Evolutionary conservation across 1,140 invertebrate genomes (phyloP).

Genomic region (Halesus radiatus): DNA sequence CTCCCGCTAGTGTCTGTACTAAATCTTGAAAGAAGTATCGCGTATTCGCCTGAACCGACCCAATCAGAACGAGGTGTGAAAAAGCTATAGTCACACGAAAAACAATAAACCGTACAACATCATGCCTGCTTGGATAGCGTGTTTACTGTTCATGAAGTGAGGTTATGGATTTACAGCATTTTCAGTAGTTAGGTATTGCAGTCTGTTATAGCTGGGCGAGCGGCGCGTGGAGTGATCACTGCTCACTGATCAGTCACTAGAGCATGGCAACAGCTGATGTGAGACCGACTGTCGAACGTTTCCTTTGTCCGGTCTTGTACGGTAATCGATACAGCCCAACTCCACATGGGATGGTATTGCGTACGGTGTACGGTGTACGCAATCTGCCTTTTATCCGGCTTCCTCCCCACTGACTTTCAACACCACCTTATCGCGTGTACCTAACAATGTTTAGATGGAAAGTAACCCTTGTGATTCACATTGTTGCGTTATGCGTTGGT

Average conservation of each 20-base stretch:
- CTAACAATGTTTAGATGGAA: no score
- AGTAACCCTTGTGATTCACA: no score
- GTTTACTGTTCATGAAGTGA: constrained; percentile 23
- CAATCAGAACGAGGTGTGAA: no score
- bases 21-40: no score
- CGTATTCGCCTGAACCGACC: no score
- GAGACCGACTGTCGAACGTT: constrained; percentile 40
- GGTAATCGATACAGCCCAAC: neutral
- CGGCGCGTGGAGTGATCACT: constrained; percentile 31
- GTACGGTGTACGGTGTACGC: no score
- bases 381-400: neutral
- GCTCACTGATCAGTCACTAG: constrained; percentile 48
- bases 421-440: no score
- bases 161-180: constrained; percentile 3
- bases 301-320: constrained; percentile 26
- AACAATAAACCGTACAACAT: neutral
- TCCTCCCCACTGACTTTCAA: neutral
- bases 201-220: neutral
- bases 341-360: no score
- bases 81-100: no score
- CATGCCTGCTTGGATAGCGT: constrained; percentile 40
- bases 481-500: no score
- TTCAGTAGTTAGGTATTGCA: no score
- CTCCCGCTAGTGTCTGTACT: no score
- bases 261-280: constrained; percentile 53